Percentiles rank a stretch among this genome's conserved stretches.
phyloP scores from a whole-genome alignment of 2,888 invertebrate genomes.

The Pachliopta kotzebuea region DNA sequence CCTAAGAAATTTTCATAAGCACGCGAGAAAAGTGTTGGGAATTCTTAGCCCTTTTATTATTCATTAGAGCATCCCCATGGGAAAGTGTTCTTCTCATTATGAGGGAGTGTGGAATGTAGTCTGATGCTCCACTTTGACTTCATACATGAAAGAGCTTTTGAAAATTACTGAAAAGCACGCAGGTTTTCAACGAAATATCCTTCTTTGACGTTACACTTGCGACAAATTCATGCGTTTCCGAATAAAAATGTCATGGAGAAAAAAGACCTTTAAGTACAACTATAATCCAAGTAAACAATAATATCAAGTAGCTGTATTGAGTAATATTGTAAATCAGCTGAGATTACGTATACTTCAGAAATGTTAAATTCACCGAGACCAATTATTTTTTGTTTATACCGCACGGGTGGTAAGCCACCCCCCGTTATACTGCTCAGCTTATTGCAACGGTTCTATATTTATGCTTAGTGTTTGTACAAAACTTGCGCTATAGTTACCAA shows the following conservation, averaged over 20 bases:
- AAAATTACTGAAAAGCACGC: conserved; percentile 9
- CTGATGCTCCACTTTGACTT: conserved; percentile 15
- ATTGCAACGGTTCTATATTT: conserved; percentile 34
- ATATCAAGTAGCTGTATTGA: too few relatives aligned
- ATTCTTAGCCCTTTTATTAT: conserved; percentile 7
- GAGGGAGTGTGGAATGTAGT: conserved; percentile 5
- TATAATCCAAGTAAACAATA: too few relatives aligned
- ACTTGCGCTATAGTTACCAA: conserved; percentile 40
- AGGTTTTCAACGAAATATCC: conserved; percentile 27
- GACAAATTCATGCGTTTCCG: background rate
- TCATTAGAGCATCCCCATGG: conserved; percentile 11
- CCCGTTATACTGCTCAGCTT: conserved; percentile 46
- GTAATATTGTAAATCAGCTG: conserved; percentile 38
- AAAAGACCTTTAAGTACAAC: background rate
- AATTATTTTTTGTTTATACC: conserved; percentile 48
- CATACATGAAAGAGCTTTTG: conserved; percentile 13
- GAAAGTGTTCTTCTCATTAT: conserved; percentile 12
- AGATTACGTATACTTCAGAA: conserved; percentile 47
- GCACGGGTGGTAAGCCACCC: conserved; percentile 63
- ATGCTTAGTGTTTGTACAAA: conserved; percentile 29
- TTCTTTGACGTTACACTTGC: conserved; percentile 12
- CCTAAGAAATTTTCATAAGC: background rate
- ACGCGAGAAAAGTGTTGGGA: background rate
- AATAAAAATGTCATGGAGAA: background rate
- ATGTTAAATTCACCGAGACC: conserved; percentile 21